Conservation (phyloP, 2,888 invertebrate species). For the Ectropis crepuscularia region DNA sequence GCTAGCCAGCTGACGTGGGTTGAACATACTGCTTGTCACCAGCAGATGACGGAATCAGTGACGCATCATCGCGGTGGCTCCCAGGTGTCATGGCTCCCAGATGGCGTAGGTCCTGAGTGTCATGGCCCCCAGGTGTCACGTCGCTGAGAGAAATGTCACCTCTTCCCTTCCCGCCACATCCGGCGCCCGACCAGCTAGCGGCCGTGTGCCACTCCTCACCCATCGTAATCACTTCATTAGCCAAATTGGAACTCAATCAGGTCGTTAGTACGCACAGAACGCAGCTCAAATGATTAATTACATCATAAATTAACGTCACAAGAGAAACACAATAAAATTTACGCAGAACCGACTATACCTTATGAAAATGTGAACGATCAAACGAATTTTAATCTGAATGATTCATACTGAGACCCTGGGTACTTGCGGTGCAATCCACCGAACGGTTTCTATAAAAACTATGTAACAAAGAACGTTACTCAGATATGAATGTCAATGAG, state of each 20-base stretch:
- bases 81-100: too few relatives aligned
- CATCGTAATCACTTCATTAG: constrained; percentile 20
- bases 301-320: constrained; percentile 30
- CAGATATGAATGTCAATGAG: too few relatives aligned
- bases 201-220: not conserved
- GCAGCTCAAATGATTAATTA: constrained; percentile 22
- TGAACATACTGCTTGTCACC: too few relatives aligned
- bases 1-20: too few relatives aligned
- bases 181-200: not conserved
- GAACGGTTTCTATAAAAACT: too few relatives aligned
- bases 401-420: not conserved
- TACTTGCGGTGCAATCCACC: too few relatives aligned
- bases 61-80: too few relatives aligned
- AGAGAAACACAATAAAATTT: constrained; percentile 25
- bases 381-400: constrained; percentile 26
- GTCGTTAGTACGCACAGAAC: constrained; percentile 24
- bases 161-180: constrained; percentile 3
- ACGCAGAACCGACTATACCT: constrained; percentile 33
- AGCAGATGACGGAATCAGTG: too few relatives aligned
- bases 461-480: too few relatives aligned
- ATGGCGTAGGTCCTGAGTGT: too few relatives aligned
- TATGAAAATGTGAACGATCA: constrained; percentile 34
- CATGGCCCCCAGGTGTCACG: too few relatives aligned
- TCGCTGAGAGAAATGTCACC: constrained; percentile 7
- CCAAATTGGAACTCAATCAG: constrained; percentile 20